These are phyloP conservation scores for Nemotelus nigrinus DNA, from an alignment of 2,888 invertebrate genomes.

Conservation along the genomic window DNA sequence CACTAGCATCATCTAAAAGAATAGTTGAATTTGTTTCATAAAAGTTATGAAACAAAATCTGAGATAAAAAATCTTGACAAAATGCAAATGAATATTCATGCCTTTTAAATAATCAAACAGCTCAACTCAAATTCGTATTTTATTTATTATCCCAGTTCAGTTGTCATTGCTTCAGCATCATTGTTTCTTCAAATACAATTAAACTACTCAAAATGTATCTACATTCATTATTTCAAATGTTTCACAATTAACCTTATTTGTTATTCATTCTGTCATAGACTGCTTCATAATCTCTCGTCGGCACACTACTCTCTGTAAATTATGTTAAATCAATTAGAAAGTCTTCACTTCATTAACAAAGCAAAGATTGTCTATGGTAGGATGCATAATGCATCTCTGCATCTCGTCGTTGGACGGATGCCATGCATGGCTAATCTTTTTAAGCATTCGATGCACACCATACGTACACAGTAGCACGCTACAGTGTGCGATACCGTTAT, in stretches of 20 bases:
- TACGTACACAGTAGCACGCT: background rate
- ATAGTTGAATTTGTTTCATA: no score
- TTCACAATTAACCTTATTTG: background rate
- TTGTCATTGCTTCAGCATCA: no score
- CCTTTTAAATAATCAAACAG: no score
- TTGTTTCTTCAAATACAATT: no score
- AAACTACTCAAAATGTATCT: no score
- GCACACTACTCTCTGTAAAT: conserved; percentile 7
- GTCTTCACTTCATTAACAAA: conserved; percentile 34
- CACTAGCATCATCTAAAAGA: no score
- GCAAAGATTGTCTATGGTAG: conserved; percentile 21
- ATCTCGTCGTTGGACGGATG: background rate
- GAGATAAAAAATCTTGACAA: no score
- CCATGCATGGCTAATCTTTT: background rate
- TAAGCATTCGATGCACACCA: conserved; percentile 15
- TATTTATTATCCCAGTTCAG: no score
- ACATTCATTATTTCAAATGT: no score
- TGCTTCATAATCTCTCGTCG: conserved; percentile 27
- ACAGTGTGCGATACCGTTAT: background rate
- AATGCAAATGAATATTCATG: no score
- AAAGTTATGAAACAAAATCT: no score
- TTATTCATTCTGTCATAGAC: background rate
- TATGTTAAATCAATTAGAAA: conserved; percentile 35
- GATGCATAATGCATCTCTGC: background rate
- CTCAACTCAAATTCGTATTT: no score